Evolutionary conservation across 2,113 vertebrate species (phyloP), one percentile per base, ranked within the genome.

Genomic region (Lepisosteus oculatus): DNA sequence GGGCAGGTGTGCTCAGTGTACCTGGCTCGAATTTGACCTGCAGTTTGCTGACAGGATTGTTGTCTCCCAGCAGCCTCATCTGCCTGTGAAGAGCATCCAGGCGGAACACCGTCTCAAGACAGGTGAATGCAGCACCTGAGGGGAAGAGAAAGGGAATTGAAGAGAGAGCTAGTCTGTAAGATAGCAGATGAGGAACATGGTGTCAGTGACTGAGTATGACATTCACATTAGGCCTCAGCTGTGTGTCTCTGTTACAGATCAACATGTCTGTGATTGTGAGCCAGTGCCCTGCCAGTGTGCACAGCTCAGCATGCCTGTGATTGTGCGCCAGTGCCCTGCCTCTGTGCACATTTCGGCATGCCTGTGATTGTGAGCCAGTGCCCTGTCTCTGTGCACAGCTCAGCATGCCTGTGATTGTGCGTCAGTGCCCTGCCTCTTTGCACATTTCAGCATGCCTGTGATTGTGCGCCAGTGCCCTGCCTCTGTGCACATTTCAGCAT

Each of bases 21-120:
- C 97, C 97, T 95, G 96, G 93, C 78, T 98, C 95, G 85, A 97
- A 89, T 85, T 95, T 96, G 88, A 95, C 95, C 86, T 97, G 96
- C 77, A 99, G 90, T 80, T 95, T 96, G 90, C 96, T 99, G 75
- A 96, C 93, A 0, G 97, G 96, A 70, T 91, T 98, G 88, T 96
- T 94, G 83, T 99, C 96, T 75, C 97, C 97, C 0, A 98, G 90
- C 45, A 98, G 94, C 76, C 95, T 94, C 90, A 98, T 94, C 82
- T 98, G 97, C 80, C 97, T 88, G 86, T 96, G 96, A 41, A 98
- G 93, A 61, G 97, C 96, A 3, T 99, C 97, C 57, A 99, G 90
- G 55, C 97, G 95, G 42, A 99, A 97, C 0, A 94, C 94, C 0
- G 96, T 97, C 76, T 99, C 97, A 83, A 99, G 85, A 77, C 96